These are phyloP conservation scores for Galerucella pusilla DNA, from an alignment of 2,888 invertebrate species.

Conservation along the genomic window DNA sequence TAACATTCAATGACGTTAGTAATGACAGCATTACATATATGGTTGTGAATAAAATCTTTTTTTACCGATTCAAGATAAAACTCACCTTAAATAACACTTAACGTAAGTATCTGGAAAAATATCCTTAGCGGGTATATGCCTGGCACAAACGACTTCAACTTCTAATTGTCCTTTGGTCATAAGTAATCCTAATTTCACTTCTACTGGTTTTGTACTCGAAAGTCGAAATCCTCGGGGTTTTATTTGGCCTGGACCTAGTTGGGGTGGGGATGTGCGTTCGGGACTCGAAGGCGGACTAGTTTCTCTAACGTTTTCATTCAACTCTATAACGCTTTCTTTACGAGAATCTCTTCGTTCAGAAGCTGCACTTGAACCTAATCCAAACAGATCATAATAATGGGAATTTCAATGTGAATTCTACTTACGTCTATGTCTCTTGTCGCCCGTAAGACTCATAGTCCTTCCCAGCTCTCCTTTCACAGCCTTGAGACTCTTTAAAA, in stretches of 20 bases:
- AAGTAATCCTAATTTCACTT: conserved; percentile 87
- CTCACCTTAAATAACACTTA: conserved; percentile 80
- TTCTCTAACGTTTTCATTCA: conserved; percentile 66
- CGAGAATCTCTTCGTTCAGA: conserved; percentile 64
- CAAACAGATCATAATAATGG: no score
- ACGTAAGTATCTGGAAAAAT: conserved; percentile 90
- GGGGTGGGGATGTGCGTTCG: conserved; percentile 68
- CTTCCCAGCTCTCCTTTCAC: conserved; percentile 86
- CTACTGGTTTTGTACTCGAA: conserved; percentile 77
- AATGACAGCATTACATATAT: no score
- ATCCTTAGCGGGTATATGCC: conserved; percentile 76
- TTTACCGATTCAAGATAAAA: no score
- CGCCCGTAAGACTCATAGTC: conserved; percentile 82
- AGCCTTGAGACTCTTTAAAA: conserved; percentile 81
- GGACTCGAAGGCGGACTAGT: conserved; percentile 71
- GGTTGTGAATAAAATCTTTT: no score
- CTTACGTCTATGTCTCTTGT: conserved; percentile 71
- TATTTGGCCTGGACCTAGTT: conserved; percentile 83
- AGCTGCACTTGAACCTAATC: conserved; percentile 56
- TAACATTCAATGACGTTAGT: no score
- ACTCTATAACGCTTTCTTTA: conserved; percentile 71
- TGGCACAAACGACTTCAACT: conserved; percentile 83
- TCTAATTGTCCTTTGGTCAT: conserved; percentile 93
- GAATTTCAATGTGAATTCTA: no score
- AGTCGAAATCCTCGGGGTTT: conserved; percentile 76